Evolutionary conservation across 2,113 vertebrate genomes (phyloP).

Genomic region (Zosterops borbonicus): DNA sequence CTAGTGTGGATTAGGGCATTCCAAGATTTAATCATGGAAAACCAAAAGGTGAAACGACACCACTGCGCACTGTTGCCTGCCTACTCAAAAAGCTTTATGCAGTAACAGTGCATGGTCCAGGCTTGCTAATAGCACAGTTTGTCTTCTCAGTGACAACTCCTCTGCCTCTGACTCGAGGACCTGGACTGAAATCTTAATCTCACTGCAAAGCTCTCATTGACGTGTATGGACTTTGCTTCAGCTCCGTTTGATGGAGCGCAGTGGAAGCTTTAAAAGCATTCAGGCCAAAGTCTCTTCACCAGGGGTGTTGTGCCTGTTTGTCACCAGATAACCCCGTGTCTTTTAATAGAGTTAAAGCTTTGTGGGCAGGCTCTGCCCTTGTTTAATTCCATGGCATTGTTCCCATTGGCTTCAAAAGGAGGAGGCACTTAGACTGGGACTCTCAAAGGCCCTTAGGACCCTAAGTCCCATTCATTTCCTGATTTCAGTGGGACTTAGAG

Average conservation of each 20-base stretch:
- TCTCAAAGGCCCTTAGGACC: conserved; percentile 12
- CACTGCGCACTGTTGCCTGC: background rate
- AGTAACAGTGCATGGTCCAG: background rate
- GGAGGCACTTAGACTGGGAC: background rate
- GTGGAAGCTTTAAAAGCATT: background rate
- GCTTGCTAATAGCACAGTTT: background rate
- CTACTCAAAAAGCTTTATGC: background rate
- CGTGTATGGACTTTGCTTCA: background rate
- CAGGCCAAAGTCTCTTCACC: background rate
- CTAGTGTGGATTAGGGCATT: background rate
- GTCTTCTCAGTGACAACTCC: background rate
- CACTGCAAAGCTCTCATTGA: background rate
- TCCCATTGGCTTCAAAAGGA: conserved; percentile 44
- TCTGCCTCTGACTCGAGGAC: background rate
- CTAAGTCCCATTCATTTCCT: conserved; percentile 56
- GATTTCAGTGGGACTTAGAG: conserved; percentile 53
- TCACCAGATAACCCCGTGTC: conserved; percentile 16
- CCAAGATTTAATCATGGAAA: background rate
- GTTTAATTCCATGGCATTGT: conserved; percentile 39
- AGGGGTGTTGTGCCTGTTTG: conserved; percentile 12
- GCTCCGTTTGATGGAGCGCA: background rate
- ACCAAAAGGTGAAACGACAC: background rate
- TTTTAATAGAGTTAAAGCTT: conserved; percentile 41
- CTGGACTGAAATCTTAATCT: conserved; percentile 14
- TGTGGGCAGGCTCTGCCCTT: background rate